phyloP scores from a whole-genome alignment of 2,888 invertebrate genomes.

The Netelia fuscicornis region DNA sequence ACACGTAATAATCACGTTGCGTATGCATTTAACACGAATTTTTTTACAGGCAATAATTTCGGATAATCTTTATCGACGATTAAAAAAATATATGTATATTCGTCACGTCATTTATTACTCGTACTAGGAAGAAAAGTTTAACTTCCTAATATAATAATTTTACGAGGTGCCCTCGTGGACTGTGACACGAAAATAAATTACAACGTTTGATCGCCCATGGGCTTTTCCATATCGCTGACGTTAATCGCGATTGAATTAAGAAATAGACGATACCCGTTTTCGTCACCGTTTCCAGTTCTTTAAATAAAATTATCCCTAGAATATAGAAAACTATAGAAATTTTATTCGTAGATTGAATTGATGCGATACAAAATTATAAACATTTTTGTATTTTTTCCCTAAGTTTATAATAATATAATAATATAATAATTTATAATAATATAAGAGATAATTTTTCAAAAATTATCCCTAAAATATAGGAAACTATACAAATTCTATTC shows the following conservation, averaged over 20 bases:
- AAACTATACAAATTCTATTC: conserved; percentile 24
- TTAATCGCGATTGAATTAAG: too few species aligned
- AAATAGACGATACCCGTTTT: neutral
- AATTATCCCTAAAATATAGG: too few species aligned
- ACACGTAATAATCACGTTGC: neutral
- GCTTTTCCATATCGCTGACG: conserved; percentile 33
- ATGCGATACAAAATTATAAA: neutral
- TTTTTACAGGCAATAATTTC: conserved; percentile 21
- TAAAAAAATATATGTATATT: neutral
- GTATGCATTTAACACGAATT: neutral
- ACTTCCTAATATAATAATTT: conserved; percentile 34
- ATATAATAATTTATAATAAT: too few species aligned
- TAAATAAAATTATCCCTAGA: too few species aligned
- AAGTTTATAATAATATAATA: too few species aligned
- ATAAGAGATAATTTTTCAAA: too few species aligned
- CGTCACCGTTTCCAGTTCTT: too few species aligned
- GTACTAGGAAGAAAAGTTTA: neutral
- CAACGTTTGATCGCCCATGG: conserved; percentile 30
- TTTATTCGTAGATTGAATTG: neutral
- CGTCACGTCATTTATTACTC: conserved; percentile 31
- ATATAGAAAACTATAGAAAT: conserved; percentile 12
- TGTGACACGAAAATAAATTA: conserved; percentile 2
- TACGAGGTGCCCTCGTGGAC: neutral
- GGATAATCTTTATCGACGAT: conserved; percentile 2
- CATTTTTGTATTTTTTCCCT: conserved; percentile 64